Evolutionary conservation across 92 coral and sea anemone genomes (phyloP).

Genomic region (Epizoanthus stellaris): DNA sequence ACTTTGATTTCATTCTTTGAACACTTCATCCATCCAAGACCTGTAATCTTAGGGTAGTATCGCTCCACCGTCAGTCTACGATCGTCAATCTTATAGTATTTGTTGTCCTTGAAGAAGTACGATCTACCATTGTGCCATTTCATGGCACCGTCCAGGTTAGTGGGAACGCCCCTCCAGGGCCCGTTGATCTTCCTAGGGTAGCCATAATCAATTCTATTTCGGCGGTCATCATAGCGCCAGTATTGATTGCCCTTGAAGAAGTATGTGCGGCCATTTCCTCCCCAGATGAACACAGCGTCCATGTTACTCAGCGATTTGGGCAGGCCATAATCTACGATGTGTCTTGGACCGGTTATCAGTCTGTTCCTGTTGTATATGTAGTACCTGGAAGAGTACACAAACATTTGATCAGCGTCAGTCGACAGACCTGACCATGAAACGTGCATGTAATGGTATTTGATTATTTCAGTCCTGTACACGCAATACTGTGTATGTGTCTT

Average conservation of each 20-base stretch:
- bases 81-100: slow-evolving; percentile 68
- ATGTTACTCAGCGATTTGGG: slow-evolving; percentile 62
- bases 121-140: slow-evolving; percentile 83
- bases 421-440: neutral
- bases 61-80: slow-evolving; percentile 52
- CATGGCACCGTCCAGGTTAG: slow-evolving; percentile 66
- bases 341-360: slow-evolving; percentile 38
- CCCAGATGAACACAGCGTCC: slow-evolving; percentile 89
- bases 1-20: slow-evolving; percentile 40
- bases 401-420: neutral
- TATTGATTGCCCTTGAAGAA: slow-evolving; percentile 80
- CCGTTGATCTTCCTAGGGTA: slow-evolving; percentile 68
- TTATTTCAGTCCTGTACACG: no score
- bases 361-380: slow-evolving; percentile 55
- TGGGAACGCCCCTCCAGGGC: slow-evolving; percentile 80
- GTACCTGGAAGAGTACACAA: slow-evolving; percentile 37
- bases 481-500: no score
- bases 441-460: no score
- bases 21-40: slow-evolving; percentile 79
- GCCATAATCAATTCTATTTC: slow-evolving; percentile 60
- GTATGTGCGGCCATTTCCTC: slow-evolving; percentile 84
- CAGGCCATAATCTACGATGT: slow-evolving; percentile 62
- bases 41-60: slow-evolving; percentile 69
- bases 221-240: slow-evolving; percentile 79
- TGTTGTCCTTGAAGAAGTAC: slow-evolving; percentile 73